phyloP scores from a whole-genome alignment of 2,113 vertebrate genomes.

The Anas platyrhynchos region DNA sequence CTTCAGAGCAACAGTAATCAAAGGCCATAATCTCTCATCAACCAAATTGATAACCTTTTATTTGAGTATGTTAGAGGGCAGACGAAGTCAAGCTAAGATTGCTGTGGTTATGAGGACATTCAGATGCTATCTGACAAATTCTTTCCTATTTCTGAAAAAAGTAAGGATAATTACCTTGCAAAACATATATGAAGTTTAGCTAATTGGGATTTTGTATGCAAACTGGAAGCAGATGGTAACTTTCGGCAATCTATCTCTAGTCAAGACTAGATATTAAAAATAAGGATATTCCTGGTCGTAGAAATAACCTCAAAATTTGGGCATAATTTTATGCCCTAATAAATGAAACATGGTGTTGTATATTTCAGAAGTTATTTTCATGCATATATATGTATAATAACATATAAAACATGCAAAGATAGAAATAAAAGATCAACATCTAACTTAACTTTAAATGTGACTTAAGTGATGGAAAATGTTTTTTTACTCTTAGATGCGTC shows the following conservation, averaged over 20 bases:
- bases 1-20: slow-evolving; percentile 75
- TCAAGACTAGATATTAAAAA: slow-evolving; percentile 71
- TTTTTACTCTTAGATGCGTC: not conserved
- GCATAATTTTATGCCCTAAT: not conserved
- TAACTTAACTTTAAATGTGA: not conserved
- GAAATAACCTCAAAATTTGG: not conserved
- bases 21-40: slow-evolving; percentile 76
- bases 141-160: slow-evolving; percentile 68
- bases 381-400: not conserved
- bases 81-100: slow-evolving; percentile 80
- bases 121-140: slow-evolving; percentile 79
- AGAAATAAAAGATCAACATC: not conserved
- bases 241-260: slow-evolving; percentile 79
- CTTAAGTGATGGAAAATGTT: not conserved
- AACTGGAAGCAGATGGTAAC: slow-evolving; percentile 84
- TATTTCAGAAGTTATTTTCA: not conserved
- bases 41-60: slow-evolving; percentile 71
- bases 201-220: slow-evolving; percentile 84
- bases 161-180: slow-evolving; percentile 65
- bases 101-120: slow-evolving; percentile 81
- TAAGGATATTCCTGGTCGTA: not conserved
- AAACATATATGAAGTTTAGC: slow-evolving; percentile 79
- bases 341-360: not conserved
- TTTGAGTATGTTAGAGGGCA: slow-evolving; percentile 74
- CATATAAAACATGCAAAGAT: not conserved